Conservation (phyloP, 2,888 invertebrate genomes). For the Euphydryas editha region DNA sequence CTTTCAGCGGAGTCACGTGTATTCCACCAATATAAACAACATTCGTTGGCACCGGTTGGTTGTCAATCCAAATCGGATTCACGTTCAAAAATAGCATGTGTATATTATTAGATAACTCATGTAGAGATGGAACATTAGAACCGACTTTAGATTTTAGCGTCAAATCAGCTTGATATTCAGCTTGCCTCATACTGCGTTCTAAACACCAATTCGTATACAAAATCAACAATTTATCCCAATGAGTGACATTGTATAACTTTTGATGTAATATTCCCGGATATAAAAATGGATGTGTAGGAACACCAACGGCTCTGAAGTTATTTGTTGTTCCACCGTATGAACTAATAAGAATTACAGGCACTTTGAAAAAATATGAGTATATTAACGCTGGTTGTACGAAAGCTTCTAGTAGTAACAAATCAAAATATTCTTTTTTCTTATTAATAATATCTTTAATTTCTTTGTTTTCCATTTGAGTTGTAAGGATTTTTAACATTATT, state of each 20-base stretch:
- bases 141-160: slow-evolving; percentile 45
- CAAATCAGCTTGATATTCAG: slow-evolving; percentile 10
- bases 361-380: slow-evolving; percentile 52
- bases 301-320: slow-evolving; percentile 48
- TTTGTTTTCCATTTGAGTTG: slow-evolving; percentile 42
- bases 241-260: slow-evolving; percentile 49
- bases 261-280: slow-evolving; percentile 47
- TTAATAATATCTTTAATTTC: slow-evolving; percentile 48
- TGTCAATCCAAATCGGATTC: slow-evolving; percentile 51
- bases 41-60: slow-evolving; percentile 51
- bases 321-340: slow-evolving; percentile 48
- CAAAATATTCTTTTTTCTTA: slow-evolving; percentile 46
- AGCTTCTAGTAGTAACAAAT: slow-evolving; percentile 55
- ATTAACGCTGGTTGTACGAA: slow-evolving; percentile 41
- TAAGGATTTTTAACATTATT: slow-evolving; percentile 27
- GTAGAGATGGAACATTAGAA: slow-evolving; percentile 41
- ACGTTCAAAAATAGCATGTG: slow-evolving; percentile 52
- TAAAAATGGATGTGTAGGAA: slow-evolving; percentile 51
- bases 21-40: slow-evolving; percentile 54
- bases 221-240: slow-evolving; percentile 52
- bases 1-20: slow-evolving; percentile 46
- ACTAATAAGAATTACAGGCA: slow-evolving; percentile 55
- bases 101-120: slow-evolving; percentile 48
- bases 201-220: slow-evolving; percentile 41
- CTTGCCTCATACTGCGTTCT: background rate